Evolutionary conservation across 2,888 invertebrate species (phyloP).

Genomic region (Diplazon laetatorius): DNA sequence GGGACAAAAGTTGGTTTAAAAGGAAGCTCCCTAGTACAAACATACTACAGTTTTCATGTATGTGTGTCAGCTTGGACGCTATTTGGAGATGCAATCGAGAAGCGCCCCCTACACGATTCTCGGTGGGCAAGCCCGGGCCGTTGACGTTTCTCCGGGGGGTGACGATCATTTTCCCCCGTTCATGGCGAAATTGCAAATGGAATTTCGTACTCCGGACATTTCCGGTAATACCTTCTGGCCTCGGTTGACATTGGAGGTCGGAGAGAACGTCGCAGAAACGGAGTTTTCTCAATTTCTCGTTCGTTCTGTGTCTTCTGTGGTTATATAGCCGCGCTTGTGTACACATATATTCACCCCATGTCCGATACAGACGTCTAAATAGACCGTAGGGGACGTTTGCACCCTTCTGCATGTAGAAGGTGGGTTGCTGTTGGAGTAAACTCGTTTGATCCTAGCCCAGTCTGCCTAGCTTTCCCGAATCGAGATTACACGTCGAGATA

Average conservation of each 20-base stretch:
- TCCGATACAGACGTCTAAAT: conserved; percentile 15
- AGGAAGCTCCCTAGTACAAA: too few relatives aligned
- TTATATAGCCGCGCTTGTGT: background rate
- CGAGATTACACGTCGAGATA: too few relatives aligned
- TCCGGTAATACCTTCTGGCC: conserved; percentile 21
- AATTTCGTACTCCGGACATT: conserved; percentile 49
- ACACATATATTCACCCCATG: background rate
- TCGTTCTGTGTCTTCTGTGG: conserved; percentile 11
- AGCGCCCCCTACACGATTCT: background rate
- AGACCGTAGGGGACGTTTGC: too few relatives aligned
- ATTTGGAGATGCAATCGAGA: background rate
- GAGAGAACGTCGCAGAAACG: conserved; percentile 2
- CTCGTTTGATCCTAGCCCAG: too few relatives aligned
- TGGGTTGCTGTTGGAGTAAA: too few relatives aligned
- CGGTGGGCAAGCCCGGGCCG: conserved; percentile 2
- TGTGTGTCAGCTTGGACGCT: too few relatives aligned
- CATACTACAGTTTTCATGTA: too few relatives aligned
- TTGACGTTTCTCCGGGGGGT: conserved; percentile 42
- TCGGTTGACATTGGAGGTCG: conserved; percentile 5
- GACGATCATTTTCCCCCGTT: conserved; percentile 39
- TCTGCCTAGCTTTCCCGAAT: too few relatives aligned
- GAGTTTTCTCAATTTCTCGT: conserved; percentile 23
- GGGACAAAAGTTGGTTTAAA: too few relatives aligned
- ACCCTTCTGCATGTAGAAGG: too few relatives aligned
- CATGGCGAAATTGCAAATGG: conserved; percentile 51